phyloP scores from a whole-genome alignment of 2,888 invertebrate genomes.

The Pterostichus niger region DNA sequence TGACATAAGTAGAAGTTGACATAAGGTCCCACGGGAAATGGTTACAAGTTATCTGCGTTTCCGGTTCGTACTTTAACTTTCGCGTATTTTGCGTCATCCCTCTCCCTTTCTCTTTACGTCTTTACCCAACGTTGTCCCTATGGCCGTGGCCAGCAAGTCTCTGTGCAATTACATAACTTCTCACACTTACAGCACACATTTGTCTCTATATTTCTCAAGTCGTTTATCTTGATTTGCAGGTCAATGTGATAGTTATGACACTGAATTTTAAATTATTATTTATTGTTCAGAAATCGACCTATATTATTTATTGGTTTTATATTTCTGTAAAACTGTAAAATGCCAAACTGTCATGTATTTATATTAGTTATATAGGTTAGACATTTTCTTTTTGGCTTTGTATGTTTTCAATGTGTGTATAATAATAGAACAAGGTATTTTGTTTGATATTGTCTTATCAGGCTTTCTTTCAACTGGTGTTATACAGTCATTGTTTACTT shows the following conservation, averaged over 20 bases:
- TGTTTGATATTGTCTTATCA: too few species aligned
- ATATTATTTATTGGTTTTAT: too few species aligned
- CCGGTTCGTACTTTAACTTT: slow-evolving; percentile 48
- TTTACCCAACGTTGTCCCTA: neutral
- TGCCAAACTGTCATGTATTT: too few species aligned
- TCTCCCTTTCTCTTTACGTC: neutral
- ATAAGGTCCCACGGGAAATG: slow-evolving; percentile 56
- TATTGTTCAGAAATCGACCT: neutral
- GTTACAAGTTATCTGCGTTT: slow-evolving; percentile 61
- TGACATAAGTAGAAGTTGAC: slow-evolving; percentile 57
- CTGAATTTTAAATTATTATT: slow-evolving; percentile 32
- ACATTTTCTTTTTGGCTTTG: too few species aligned
- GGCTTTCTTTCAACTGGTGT: too few species aligned
- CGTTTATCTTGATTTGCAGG: slow-evolving; percentile 7
- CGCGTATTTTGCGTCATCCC: slow-evolving; percentile 1
- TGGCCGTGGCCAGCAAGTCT: slow-evolving; percentile 28
- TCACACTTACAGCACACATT: slow-evolving; percentile 18
- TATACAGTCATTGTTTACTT: too few species aligned
- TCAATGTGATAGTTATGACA: neutral
- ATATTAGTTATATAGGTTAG: too few species aligned
- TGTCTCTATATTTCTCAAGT: slow-evolving; percentile 27
- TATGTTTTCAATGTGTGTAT: too few species aligned
- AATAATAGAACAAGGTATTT: too few species aligned
- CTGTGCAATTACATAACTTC: slow-evolving; percentile 34
- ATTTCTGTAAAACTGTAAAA: too few species aligned